Evolutionary conservation across 2,888 invertebrate genomes (phyloP), one percentile per base, ranked within the genome.

Genomic region (Folsomia manolachei): DNA sequence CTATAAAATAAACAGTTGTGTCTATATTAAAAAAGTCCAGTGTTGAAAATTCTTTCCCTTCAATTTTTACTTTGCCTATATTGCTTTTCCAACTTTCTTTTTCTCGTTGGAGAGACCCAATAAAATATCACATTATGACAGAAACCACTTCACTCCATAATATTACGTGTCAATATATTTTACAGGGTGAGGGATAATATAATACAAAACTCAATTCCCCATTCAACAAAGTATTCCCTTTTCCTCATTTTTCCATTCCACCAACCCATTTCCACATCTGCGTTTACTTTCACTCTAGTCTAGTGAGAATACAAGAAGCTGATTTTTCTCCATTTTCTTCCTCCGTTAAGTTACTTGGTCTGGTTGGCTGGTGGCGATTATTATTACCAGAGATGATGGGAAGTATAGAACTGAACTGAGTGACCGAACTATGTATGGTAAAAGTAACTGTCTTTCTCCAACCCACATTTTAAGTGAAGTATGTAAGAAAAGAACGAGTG

Each of bases 141-240:
- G 18, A 51, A 11, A 11, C 51, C 51, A 51, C 18, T 51, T 51
- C 51, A 51, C 51, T 56, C 21, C 56, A 56, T 56, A 56, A 56
- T 21, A 56, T 56, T 56, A 56, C 11, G 56, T 56, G 56, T 56
- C 56, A 56, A 56, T 56, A 56, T 56, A 56, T 19, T 56, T 56
- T 21, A 56, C 56, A 56, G 19, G 56, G 21, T 4, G 4, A 14
- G 56, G 56, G 56, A 56, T 56, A 56, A 56, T 56, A 56, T 56
- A 56, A 56, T 56, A 56, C 56, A 56, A 56, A 51, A 56, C 56
- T 56, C 56, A 56, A 56, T 56, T 56, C 56, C 56, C 56, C 39
- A 4, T 14, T 39, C 39, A 56, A 56, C 19, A 56, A 56, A 56
- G 18, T 56, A 56, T 56, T 56, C 56, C 56, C 56, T 19, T 56